A percentile compares a stretch with the other conserved stretches of the same genome.
Conservation (phyloP, 1,140 invertebrate genomes). For the Zaprionus inermis region DNA sequence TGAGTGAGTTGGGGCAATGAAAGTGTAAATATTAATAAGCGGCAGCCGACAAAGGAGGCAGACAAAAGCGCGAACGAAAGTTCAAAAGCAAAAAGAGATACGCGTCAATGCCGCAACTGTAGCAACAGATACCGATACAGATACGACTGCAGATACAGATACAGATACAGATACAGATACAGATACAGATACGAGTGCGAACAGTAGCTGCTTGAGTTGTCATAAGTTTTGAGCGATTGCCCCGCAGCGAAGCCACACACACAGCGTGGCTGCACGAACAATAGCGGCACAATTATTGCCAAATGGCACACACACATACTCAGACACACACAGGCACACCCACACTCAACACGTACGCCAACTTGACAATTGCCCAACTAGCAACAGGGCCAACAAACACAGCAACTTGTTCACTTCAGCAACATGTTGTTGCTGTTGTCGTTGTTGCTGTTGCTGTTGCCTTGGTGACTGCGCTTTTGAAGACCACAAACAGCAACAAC, state of each 20-base stretch:
- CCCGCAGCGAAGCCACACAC: constrained; percentile 76
- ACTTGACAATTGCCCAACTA: constrained; percentile 47
- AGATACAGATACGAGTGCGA: constrained; percentile 33
- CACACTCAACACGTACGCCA: constrained; percentile 37
- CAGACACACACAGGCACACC: constrained; percentile 30
- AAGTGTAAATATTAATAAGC: constrained; percentile 55
- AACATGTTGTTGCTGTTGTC: constrained; percentile 38
- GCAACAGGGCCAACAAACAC: constrained; percentile 32
- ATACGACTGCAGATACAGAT: constrained; percentile 7
- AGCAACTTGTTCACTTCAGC: too few relatives aligned
- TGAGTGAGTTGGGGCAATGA: constrained; percentile 14
- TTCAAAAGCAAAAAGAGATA: constrained; percentile 29
- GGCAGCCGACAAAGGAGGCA: constrained; percentile 39
- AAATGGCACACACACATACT: constrained; percentile 62
- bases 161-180: constrained; percentile 45
- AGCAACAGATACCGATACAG: constrained; percentile 14
- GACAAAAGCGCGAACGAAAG: constrained; percentile 49
- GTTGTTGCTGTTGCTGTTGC: constrained; percentile 38
- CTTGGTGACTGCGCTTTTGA: constrained; percentile 56
- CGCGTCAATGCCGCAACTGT: background rate
- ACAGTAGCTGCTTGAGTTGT: constrained; percentile 80
- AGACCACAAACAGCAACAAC: background rate
- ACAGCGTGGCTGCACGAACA: constrained; percentile 72
- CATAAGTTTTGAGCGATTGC: constrained; percentile 80
- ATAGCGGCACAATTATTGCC: constrained; percentile 77